phyloP scores from a whole-genome alignment of 2,797 vertebrate species.

The Microctenopoma steveboyesi region DNA sequence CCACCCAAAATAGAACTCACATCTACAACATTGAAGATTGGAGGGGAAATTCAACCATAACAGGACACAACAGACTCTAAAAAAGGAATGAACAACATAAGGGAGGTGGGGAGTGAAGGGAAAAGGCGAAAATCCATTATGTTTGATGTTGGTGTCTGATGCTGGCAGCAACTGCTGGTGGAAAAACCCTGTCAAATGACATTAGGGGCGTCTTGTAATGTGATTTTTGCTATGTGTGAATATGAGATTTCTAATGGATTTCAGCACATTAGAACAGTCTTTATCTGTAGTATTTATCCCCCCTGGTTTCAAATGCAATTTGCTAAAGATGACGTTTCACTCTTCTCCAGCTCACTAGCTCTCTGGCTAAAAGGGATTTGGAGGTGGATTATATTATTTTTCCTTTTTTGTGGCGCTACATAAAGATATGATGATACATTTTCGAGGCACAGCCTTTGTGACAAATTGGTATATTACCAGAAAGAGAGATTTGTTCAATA shows the following conservation, averaged over 20 bases:
- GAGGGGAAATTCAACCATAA: slow-evolving; percentile 49
- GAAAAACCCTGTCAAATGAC: slow-evolving; percentile 81
- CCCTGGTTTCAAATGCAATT: slow-evolving; percentile 84
- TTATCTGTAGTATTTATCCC: slow-evolving; percentile 87
- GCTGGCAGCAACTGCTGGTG: slow-evolving; percentile 66
- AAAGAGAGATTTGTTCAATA: slow-evolving; percentile 41
- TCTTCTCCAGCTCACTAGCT: slow-evolving; percentile 62
- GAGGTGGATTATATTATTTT: slow-evolving; percentile 67
- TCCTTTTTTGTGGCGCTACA: slow-evolving; percentile 34
- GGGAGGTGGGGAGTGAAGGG: slow-evolving; percentile 38
- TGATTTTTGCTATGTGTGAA: slow-evolving; percentile 84
- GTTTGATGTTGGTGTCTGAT: slow-evolving; percentile 83
- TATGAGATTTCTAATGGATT: slow-evolving; percentile 90
- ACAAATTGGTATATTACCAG: slow-evolving; percentile 67
- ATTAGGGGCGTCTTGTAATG: slow-evolving; percentile 85
- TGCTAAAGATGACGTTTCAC: slow-evolving; percentile 82
- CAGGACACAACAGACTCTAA: slow-evolving; percentile 29
- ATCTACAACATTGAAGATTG: slow-evolving; percentile 42
- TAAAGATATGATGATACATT: slow-evolving; percentile 67
- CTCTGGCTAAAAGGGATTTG: slow-evolving; percentile 63
- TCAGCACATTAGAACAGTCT: slow-evolving; percentile 84
- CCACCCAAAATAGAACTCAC: slow-evolving; percentile 53
- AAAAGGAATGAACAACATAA: slow-evolving; percentile 51
- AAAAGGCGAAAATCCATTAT: slow-evolving; percentile 82
- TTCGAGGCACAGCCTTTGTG: slow-evolving; percentile 49